Percentiles rank a stretch among this genome's conserved stretches.
These are phyloP conservation scores for Amphipoea oculea DNA, from an alignment of 2,888 invertebrate genomes.

Conservation along the genomic window DNA sequence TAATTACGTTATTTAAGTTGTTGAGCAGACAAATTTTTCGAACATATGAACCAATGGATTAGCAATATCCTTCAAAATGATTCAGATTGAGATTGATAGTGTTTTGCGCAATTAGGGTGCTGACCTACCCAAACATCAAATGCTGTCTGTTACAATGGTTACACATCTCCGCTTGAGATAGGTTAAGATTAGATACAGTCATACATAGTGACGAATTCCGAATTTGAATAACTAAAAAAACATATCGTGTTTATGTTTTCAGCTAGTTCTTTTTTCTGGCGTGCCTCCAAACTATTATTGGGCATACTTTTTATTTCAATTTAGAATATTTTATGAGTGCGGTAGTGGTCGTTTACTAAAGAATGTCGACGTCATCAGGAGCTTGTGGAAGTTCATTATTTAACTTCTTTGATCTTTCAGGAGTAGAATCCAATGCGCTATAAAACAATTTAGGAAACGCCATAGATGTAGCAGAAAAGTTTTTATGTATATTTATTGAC, in stretches of 20 bases:
- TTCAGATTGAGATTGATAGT: too few species aligned
- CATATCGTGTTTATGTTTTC: conserved; percentile 51
- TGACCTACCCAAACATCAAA: conserved; percentile 78
- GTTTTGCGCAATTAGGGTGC: too few species aligned
- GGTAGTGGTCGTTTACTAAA: conserved; percentile 8
- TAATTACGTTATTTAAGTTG: too few species aligned
- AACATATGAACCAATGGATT: too few species aligned
- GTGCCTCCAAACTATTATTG: conserved; percentile 42
- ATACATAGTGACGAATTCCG: conserved; percentile 50
- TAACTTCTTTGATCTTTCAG: background rate
- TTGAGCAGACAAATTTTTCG: too few species aligned
- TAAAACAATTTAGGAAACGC: conserved; percentile 2
- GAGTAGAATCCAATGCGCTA: background rate
- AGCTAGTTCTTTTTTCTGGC: conserved; percentile 45
- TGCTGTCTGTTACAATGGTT: conserved; percentile 32
- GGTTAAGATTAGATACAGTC: conserved; percentile 58
- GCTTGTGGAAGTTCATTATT: background rate
- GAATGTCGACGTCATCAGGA: background rate
- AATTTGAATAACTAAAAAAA: conserved; percentile 50
- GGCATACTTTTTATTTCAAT: conserved; percentile 37
- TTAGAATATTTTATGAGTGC: conserved; percentile 17
- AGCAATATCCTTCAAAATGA: too few species aligned
- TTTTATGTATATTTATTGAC: background rate
- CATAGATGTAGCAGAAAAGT: background rate
- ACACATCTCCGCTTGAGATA: conserved; percentile 48